Evolutionary conservation across 2,113 vertebrate species (phyloP), one percentile per base, ranked within the genome.

Genomic region (Chiloscyllium plagiosum): DNA sequence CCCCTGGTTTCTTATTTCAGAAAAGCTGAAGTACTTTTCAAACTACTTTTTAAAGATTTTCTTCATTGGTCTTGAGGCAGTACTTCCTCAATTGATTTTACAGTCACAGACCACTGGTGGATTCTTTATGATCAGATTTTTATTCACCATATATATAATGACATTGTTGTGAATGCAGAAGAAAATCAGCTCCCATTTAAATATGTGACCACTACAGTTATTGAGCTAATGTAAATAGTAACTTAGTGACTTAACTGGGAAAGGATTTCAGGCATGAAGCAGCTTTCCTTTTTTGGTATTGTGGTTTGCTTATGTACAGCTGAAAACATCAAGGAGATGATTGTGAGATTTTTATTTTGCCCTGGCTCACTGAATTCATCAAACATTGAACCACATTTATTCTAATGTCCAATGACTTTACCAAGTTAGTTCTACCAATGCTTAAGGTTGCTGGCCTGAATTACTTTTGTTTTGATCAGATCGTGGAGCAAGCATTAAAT

Each of bases 231-330:
- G 86, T 97, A 96, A 97, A 97, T 97, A 98, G 97, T 97, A 97
- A 97, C 96, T 19, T 97, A 97, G 97, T 97, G 98, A 98, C 97
- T 97, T 97, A 98, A 98, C 97, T 97, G 97, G 97, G 97, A 97
- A 98, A 98, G 96, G 98, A 98, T 98, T 97, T 97, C 96, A 97
- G 96, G 97, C 97, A 97, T 17, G 97, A 96, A 97, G 96, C 96
- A 96, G 96, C 96, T 98, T 97, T 96, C 98, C 98, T 98, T 99
- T 98, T 98, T 98, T 98, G 98, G 98, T 97, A 97, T 98, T 97
- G 96, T 97, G 97, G 97, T 97, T 97, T 97, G 97, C 96, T 96
- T 97, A 97, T 97, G 97, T 97, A 96, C 97, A 98, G 98, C 96
- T 97, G 98, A 98, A 97, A 97, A 97, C 97, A 96, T 97, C 97